Evolutionary conservation across 2,113 vertebrate species (phyloP), one percentile per base, ranked within the genome.

Genomic region (Noturus placidus): DNA sequence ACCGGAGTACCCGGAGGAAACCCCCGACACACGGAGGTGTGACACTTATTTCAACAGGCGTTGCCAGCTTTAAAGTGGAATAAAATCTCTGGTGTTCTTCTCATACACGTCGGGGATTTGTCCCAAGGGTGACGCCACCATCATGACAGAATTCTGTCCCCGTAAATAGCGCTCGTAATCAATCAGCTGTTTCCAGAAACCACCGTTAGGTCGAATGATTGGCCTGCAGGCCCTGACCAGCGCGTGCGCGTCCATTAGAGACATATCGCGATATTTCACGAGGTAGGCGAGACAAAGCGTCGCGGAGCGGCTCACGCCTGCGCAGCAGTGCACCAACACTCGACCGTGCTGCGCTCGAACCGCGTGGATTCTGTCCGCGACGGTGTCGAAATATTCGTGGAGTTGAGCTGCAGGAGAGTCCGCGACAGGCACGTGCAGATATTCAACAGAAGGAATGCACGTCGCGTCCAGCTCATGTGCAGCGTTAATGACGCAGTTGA

Each of bases 101-200:
- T 93, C 92, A 84, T 96, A 95, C 22, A 95, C 84, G 86, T 96
- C 93, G 17, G 95, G 94, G 67, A 96, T 91, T 33, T 93, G 92
- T 50, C 95, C 95, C 17, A 95, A 87, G 14, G 91, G 82, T 4
- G 95, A 94, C 6, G 84, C 56, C 1, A 95, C 90, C 93, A 96
- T 95, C 1, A n/a, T 86, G 22, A 96, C 94, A 0, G 94, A 93
- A 46, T 69, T 89, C 65, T 54, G 82, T 6, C 95, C 95, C 0
- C 91, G 90, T 1, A 95, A 89, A 84, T 88, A 86, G 42, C 5
- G 46, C 89, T 96, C 95, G 25, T 95, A 96, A 10, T 86, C 90
- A 65, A 95, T 90, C 11, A 96, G 92, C 91, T 96, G 95, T 76
- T 86, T 92, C 95, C 95, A 96, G 92, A 96, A 96, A 42, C 95